These are phyloP conservation scores for Polydrusus cervinus DNA, from an alignment of 2,888 invertebrate genomes.

Conservation along the genomic window DNA sequence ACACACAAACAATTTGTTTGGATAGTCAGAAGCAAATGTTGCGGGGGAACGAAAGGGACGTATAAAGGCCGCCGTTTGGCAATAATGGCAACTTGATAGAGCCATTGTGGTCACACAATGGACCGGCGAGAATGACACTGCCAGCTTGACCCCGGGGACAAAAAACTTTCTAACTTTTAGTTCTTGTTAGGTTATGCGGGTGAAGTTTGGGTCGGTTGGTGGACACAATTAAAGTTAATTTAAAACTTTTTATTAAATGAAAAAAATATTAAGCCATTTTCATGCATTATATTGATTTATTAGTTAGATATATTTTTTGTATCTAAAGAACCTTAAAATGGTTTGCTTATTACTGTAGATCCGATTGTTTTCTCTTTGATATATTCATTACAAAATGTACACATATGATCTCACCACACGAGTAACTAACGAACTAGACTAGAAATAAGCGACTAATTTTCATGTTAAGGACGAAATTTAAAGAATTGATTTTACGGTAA, in stretches of 20 bases:
- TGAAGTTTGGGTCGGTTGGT: slow-evolving; percentile 14
- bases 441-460: no score
- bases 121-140: slow-evolving; percentile 29
- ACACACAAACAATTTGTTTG: slow-evolving; percentile 54
- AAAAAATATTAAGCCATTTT: background rate
- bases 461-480: no score
- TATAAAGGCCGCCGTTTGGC: slow-evolving; percentile 45
- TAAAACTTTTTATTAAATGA: background rate
- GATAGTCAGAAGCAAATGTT: slow-evolving; percentile 50
- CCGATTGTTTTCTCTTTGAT: no score
- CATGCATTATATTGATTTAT: no score
- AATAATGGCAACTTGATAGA: slow-evolving; percentile 53
- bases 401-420: no score
- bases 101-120: slow-evolving; percentile 52
- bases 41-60: slow-evolving; percentile 45
- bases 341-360: no score
- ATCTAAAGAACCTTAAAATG: no score
- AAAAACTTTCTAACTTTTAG: slow-evolving; percentile 21
- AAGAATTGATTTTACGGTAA: no score
- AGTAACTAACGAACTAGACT: no score
- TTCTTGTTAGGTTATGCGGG: slow-evolving; percentile 30
- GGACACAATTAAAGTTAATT: slow-evolving; percentile 15
- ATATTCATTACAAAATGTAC: no score
- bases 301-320: no score
- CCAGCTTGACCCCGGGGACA: slow-evolving; percentile 1